Percentiles rank a stretch among this genome's conserved stretches.
These are phyloP conservation scores for Palythoa grandis DNA, from an alignment of 92 coral and sea anemone species.

Conservation along the genomic window DNA sequence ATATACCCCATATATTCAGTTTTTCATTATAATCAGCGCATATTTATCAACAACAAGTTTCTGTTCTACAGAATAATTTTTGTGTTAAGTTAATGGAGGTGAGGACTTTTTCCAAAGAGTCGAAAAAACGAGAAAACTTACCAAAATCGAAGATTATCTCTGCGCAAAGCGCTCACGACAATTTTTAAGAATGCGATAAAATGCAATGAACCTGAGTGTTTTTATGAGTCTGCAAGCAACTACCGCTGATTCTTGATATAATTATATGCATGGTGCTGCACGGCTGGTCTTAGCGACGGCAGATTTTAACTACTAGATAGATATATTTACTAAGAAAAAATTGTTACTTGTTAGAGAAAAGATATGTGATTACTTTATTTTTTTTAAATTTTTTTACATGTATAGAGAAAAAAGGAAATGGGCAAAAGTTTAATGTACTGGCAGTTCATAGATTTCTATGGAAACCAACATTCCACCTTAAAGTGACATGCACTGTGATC, in stretches of 20 bases:
- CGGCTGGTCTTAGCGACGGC: neutral
- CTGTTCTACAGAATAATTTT: neutral
- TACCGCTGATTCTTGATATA: neutral
- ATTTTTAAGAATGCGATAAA: neutral
- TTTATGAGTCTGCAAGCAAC: neutral
- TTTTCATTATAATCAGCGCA: neutral
- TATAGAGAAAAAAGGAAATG: neutral
- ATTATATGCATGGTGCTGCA: neutral
- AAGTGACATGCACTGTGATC: neutral
- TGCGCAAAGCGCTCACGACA: neutral
- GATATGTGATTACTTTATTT: neutral
- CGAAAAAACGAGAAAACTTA: neutral
- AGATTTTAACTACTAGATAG: neutral
- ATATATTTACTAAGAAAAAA: neutral
- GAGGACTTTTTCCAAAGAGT: neutral
- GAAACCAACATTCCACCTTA: conserved; percentile 9
- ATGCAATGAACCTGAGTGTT: neutral
- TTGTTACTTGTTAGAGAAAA: neutral
- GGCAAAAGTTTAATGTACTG: neutral
- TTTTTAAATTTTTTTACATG: neutral
- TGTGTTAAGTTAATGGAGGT: neutral
- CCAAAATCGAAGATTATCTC: neutral
- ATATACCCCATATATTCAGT: too few species aligned
- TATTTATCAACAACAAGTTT: neutral
- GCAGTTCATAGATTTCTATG: neutral